Evolutionary conservation across 1,140 invertebrate genomes (phyloP).

Genomic region (Pseudomyrmex sp.): DNA sequence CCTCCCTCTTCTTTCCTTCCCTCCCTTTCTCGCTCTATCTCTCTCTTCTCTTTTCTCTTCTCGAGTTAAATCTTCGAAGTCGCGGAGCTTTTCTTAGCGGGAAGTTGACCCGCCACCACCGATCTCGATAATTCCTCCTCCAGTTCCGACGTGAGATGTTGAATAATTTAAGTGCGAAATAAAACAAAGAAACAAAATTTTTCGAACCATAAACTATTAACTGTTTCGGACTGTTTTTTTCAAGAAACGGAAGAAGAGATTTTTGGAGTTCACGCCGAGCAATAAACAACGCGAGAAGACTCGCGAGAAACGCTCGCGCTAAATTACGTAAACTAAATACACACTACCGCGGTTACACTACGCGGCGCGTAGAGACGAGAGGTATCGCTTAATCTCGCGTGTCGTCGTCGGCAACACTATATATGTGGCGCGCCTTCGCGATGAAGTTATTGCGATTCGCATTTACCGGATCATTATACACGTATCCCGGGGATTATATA

Average conservation of each 20-base stretch:
- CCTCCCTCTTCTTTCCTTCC: not conserved
- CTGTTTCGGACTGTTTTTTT: not conserved
- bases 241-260: not conserved
- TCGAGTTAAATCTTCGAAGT: slow-evolving; percentile 23
- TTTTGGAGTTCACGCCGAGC: not conserved
- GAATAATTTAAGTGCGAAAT: not conserved
- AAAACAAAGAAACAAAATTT: not conserved
- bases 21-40: no score
- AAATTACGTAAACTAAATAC: not conserved
- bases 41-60: not conserved
- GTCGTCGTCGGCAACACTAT: slow-evolving; percentile 17
- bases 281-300: not conserved
- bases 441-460: slow-evolving; percentile 58
- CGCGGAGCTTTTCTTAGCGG: not conserved
- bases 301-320: not conserved
- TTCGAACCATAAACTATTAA: not conserved
- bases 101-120: slow-evolving; percentile 7
- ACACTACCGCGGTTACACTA: not conserved
- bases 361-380: slow-evolving; percentile 1
- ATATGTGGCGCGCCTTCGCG: not conserved
- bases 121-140: slow-evolving; percentile 19
- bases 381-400: slow-evolving; percentile 57
- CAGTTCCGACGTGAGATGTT: not conserved
- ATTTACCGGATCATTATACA: slow-evolving; percentile 43
- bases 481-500: slow-evolving; percentile 41